Base-by-base conservation (phyloP, 2,888 invertebrate species). In the Leptarthrus brevirostris region DNA sequence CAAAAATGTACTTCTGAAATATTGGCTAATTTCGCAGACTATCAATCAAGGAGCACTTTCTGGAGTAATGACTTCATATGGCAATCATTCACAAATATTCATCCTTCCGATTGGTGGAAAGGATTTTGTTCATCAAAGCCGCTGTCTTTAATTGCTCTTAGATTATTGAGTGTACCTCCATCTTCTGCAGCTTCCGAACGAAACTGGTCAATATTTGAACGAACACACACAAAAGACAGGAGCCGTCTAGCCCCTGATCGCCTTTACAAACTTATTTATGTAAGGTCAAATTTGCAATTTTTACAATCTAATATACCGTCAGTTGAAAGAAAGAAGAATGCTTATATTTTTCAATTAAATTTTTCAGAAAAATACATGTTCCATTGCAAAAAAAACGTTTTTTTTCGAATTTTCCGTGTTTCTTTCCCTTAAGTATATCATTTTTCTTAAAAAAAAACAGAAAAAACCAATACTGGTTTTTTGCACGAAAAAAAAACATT, bases 161-260 rank as follows among this genome's bases (percentile, higher is more conserved):
- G 54, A 54, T 24, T 54, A 12, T 14, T 54, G 26, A 54, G 3
- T 54, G 10, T 24, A 24, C 54, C 54, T 3, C 54, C 54, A 12
- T 24, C 22, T 8, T 54, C 54, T 2, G 54, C 54, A 12, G 14
- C 22, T 6, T 54, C 54, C 1, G 54, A 22, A 12, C 10, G 6
- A 12, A 10, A 24, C 26, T 24, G 10, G 22, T 52, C 22, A 10
- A 18, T 52, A 52, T 52, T 52, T 16, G 18, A 20, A 52, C 16
- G 52, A 52, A 52, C 18, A 52, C 18, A 52, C 52, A 18, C 52
- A 22, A 52, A 52, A 52, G 52, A 16, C 2, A 54, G 24, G 26
- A 54, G 24, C n/a, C 22, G 54, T 24, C 54, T 26, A 54, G 24
- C 24, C 24, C 26, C 54, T 54, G 54, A 54, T 5, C 40, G 40